Percentiles rank a stretch among this genome's conserved stretches.
Conservation (phyloP, 2,797 vertebrate species). For the Fratercula arctica region DNA sequence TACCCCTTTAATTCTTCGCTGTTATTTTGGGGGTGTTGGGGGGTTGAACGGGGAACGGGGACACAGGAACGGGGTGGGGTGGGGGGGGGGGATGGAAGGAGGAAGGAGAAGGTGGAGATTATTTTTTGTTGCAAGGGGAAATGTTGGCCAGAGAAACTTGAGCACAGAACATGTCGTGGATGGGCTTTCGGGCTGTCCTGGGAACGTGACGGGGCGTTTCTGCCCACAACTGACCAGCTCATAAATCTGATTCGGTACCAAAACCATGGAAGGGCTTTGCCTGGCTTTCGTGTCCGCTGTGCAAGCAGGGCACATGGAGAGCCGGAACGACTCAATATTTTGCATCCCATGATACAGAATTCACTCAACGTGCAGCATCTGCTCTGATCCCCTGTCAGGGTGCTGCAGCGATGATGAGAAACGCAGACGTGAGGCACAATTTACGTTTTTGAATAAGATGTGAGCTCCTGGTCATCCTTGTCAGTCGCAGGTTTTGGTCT, state of each 20-base stretch:
- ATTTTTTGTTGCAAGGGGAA: not conserved
- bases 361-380: not conserved
- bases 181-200: not conserved
- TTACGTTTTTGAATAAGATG: not conserved
- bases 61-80: too few relatives aligned
- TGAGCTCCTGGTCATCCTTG: not conserved
- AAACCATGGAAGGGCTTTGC: not conserved
- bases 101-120: not conserved
- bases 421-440: not conserved
- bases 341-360: not conserved
- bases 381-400: not conserved
- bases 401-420: not conserved
- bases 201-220: not conserved
- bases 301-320: not conserved
- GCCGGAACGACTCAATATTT: accelerated
- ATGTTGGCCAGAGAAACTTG: not conserved
- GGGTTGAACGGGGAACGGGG: accelerated
- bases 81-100: not conserved
- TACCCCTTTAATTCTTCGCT: not conserved
- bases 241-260: not conserved
- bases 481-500: not conserved
- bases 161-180: not conserved
- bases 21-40: not conserved
- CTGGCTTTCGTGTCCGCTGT: not conserved
- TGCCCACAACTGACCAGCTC: not conserved